phyloP scores from a whole-genome alignment of 2,888 invertebrate genomes.

The Eupithecia exiguata region DNA sequence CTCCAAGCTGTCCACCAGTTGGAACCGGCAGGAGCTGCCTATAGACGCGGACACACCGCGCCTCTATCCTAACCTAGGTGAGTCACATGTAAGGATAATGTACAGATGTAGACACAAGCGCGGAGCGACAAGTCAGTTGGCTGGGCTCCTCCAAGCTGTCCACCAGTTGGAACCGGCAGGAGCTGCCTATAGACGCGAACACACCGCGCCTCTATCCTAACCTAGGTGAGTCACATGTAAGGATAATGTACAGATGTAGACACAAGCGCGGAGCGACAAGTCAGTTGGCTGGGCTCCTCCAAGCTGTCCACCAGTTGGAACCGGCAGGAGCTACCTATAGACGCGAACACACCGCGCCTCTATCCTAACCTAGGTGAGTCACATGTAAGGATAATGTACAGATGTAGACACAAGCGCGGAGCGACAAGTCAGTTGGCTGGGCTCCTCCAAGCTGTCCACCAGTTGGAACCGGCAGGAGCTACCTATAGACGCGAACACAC shows the following conservation, averaged over 20 bases:
- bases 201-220: slow-evolving; percentile 68
- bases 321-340: slow-evolving; percentile 61
- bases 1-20: slow-evolving; percentile 52
- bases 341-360: slow-evolving; percentile 60
- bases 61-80: slow-evolving; percentile 70
- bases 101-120: slow-evolving; percentile 57
- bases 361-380: slow-evolving; percentile 70
- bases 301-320: slow-evolving; percentile 55
- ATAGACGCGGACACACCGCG: slow-evolving; percentile 60
- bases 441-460: slow-evolving; percentile 50
- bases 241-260: slow-evolving; percentile 56
- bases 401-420: slow-evolving; percentile 58
- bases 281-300: slow-evolving; percentile 63
- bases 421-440: slow-evolving; percentile 65
- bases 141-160: slow-evolving; percentile 55
- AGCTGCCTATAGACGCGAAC: slow-evolving; percentile 58
- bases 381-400: slow-evolving; percentile 41
- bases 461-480: slow-evolving; percentile 66
- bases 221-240: slow-evolving; percentile 56
- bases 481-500: slow-evolving; percentile 57
- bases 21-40: slow-evolving; percentile 63
- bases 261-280: slow-evolving; percentile 55
- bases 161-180: slow-evolving; percentile 60
- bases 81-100: slow-evolving; percentile 32
- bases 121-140: slow-evolving; percentile 67